Percentiles rank a stretch among this genome's conserved stretches.
Conservation (phyloP, 2,888 invertebrate genomes). For the Latrodectus elegans region DNA sequence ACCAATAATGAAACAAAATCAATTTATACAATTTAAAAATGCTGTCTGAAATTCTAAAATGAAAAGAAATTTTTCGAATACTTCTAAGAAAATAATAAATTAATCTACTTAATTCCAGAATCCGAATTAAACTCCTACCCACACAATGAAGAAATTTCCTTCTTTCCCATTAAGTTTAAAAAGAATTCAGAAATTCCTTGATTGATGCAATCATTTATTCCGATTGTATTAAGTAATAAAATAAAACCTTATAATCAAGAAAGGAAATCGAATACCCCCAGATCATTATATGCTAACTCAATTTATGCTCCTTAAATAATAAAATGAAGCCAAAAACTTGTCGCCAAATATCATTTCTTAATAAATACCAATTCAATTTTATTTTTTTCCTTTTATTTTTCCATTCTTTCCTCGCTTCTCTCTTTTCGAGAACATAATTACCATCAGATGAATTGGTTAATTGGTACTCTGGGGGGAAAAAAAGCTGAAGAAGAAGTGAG, state of each 20-base stretch:
- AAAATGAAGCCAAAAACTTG: constrained; percentile 26
- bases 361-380: constrained; percentile 47
- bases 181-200: background rate
- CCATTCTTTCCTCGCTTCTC: constrained; percentile 7
- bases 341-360: constrained; percentile 53
- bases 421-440: constrained; percentile 52
- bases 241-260: background rate
- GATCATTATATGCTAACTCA: constrained; percentile 27
- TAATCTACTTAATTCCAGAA: too few species aligned
- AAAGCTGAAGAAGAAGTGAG: constrained; percentile 3
- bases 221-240: background rate
- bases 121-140: too few species aligned
- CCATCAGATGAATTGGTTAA: constrained; percentile 64
- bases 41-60: too few species aligned
- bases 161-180: background rate
- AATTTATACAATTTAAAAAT: too few species aligned
- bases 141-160: too few species aligned
- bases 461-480: constrained; percentile 39
- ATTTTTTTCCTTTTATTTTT: background rate
- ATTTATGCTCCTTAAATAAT: constrained; percentile 19
- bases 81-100: too few species aligned
- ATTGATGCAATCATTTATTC: background rate
- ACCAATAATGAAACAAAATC: too few species aligned
- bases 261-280: background rate
- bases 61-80: too few species aligned